Evolutionary conservation across 2,888 invertebrate species (phyloP).

Genomic region (Drosophila prolongata): DNA sequence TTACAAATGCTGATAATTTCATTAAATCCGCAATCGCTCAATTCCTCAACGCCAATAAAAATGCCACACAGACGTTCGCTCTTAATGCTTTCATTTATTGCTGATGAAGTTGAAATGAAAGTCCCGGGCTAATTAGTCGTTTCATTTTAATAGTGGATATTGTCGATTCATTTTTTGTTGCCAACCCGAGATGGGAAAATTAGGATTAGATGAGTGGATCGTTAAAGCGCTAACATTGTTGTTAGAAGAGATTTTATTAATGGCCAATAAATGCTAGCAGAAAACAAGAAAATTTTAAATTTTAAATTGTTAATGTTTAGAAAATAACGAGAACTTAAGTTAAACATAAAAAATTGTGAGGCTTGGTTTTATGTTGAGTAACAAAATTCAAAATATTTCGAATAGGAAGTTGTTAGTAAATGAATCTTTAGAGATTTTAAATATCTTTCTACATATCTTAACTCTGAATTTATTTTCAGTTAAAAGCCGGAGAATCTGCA

Average conservation of each 20-base stretch:
- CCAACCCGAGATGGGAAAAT: not conserved
- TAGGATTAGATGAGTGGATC: not conserved
- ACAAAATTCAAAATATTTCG: too few species aligned
- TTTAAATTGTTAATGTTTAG: too few species aligned
- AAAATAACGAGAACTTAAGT: too few species aligned
- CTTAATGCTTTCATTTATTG: slow-evolving; percentile 43
- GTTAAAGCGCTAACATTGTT: slow-evolving; percentile 8
- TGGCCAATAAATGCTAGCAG: too few species aligned
- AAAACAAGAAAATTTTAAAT: too few species aligned
- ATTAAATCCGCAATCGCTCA: slow-evolving; percentile 35
- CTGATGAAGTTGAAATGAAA: slow-evolving; percentile 70
- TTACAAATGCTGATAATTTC: slow-evolving; percentile 58
- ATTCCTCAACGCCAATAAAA: not conserved
- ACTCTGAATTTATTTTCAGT: too few species aligned
- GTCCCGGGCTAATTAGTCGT: slow-evolving; percentile 40
- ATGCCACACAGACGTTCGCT: slow-evolving; percentile 16
- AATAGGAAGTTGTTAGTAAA: too few species aligned
- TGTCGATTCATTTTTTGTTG: slow-evolving; percentile 57
- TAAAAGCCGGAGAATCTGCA: not conserved
- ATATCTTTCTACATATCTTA: too few species aligned
- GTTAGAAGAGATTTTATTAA: not conserved
- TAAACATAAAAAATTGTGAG: too few species aligned
- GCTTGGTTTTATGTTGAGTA: too few species aligned
- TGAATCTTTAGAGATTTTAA: too few species aligned
- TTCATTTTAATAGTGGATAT: slow-evolving; percentile 56